phyloP scores from a whole-genome alignment of 2,113 vertebrate species.

The Martes martes region DNA sequence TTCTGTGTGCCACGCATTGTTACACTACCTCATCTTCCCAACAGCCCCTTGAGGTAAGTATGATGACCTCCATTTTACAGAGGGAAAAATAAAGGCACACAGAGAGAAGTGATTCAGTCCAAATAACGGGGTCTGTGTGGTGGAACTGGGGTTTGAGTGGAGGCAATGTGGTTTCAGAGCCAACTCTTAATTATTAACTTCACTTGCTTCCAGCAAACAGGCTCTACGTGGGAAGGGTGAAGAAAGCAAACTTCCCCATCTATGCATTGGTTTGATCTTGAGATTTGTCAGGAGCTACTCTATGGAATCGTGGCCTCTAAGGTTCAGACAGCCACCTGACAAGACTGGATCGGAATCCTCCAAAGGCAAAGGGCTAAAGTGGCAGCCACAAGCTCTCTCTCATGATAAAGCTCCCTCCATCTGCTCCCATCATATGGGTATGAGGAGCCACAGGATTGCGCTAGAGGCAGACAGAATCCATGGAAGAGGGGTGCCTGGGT shows the following conservation, averaged over 20 bases:
- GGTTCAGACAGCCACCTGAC: too few relatives aligned
- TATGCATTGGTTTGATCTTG: neutral
- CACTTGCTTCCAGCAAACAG: neutral
- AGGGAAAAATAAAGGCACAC: neutral
- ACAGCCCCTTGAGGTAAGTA: neutral
- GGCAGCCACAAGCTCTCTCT: neutral
- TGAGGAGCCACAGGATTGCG: neutral
- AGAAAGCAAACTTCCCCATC: neutral
- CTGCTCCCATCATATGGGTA: neutral
- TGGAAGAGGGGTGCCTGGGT: neutral
- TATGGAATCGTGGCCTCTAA: neutral
- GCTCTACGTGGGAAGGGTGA: neutral
- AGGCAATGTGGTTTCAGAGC: neutral
- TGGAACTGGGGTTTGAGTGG: neutral
- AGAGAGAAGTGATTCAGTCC: neutral
- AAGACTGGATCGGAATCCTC: neutral
- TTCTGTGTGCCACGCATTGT: neutral
- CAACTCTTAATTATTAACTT: neutral
- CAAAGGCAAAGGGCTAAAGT: neutral
- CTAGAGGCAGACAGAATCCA: neutral
- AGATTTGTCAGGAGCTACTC: neutral
- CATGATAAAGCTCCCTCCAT: neutral
- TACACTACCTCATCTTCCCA: neutral
- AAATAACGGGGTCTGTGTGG: neutral
- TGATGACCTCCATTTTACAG: neutral